These are phyloP conservation scores for Pseudomyrmex cubaensis DNA, from an alignment of 1,140 invertebrate genomes.

Conservation along the genomic window DNA sequence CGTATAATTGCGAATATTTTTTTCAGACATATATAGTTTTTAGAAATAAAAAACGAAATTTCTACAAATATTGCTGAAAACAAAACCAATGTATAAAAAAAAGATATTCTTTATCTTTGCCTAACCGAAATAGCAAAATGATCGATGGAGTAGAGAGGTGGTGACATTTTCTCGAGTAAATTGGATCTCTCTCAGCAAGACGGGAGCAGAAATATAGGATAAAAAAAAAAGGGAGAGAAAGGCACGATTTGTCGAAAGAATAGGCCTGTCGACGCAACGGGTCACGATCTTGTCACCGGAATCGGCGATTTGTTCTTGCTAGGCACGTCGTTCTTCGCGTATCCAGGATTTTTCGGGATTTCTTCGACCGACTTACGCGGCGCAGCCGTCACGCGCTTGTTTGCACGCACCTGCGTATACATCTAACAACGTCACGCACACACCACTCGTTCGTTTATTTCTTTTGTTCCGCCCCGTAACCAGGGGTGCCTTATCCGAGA, in stretches of 20 bases:
- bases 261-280: constrained; percentile 71
- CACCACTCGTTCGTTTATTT: constrained; percentile 83
- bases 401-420: constrained; percentile 75
- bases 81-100: constrained; percentile 2
- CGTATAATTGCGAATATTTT: neutral
- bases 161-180: constrained; percentile 74
- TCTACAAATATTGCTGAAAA: constrained; percentile 60
- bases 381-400: constrained; percentile 61
- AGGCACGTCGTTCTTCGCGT: constrained; percentile 65
- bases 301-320: constrained; percentile 75
- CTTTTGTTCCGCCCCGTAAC: constrained; percentile 83
- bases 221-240: constrained; percentile 60
- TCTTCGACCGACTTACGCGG: constrained; percentile 1
- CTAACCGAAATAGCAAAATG: constrained; percentile 52
- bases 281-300: constrained; percentile 59
- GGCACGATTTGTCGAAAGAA: constrained; percentile 78
- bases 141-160: constrained; percentile 63
- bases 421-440: constrained; percentile 84
- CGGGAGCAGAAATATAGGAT: neutral
- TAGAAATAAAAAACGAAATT: constrained; percentile 4
- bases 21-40: too few species aligned
- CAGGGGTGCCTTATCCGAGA: constrained; percentile 73
- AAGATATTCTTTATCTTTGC: constrained; percentile 1
- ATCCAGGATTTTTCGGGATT: constrained; percentile 66
- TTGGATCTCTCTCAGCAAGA: constrained; percentile 59